Evolutionary conservation across 2,113 vertebrate species (phyloP), one percentile per base, ranked within the genome.

Genomic region (Cygnus atratus): DNA sequence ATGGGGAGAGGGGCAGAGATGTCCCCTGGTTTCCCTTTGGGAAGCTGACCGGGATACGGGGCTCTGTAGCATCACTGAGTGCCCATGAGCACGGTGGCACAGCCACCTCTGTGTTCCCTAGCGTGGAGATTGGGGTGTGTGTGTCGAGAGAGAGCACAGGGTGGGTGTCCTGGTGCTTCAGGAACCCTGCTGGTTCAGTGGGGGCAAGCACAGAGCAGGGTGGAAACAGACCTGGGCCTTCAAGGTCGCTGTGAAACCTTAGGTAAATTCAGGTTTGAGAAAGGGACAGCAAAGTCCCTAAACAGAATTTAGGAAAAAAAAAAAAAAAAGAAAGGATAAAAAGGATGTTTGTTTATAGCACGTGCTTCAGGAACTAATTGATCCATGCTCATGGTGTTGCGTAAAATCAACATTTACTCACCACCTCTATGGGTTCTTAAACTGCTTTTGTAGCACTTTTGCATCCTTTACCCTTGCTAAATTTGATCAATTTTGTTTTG

Each of bases 101-200:
- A 50, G 28, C 3, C 1, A 0, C 37, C 70, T n/a, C 35, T 39
- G 54, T 6, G 5, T 33, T 58, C 22, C 4, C 61, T 84, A 37
- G 1, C 0, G 1, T 55, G 67, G 58, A 26, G 72, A 5, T 55
- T 14, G 12, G 7, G 25, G 3, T 2, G 48, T 25, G 3, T 2
- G 48, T 28, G 57, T 14, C 0, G 0, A n/a, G 4, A 16, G 37
- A n/a, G 59, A 55, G 55, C 39, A 43, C 57, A 13, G 4, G 2
- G 79, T n/a, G 72, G 4, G 17, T 14, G 63, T 26, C 14, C 66
- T 41, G 77, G 37, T 10, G 52, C 1, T 80, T 44, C 31, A 8
- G 3, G 81, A 29, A 19, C 0, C 2, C 33, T 37, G 35, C 52
- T 52, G 76, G 52, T 35, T 71, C 50, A 1, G 0, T 31, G 20